Base-by-base conservation (phyloP, 2,888 invertebrate species). In the Reticulitermes lucifugus region DNA sequence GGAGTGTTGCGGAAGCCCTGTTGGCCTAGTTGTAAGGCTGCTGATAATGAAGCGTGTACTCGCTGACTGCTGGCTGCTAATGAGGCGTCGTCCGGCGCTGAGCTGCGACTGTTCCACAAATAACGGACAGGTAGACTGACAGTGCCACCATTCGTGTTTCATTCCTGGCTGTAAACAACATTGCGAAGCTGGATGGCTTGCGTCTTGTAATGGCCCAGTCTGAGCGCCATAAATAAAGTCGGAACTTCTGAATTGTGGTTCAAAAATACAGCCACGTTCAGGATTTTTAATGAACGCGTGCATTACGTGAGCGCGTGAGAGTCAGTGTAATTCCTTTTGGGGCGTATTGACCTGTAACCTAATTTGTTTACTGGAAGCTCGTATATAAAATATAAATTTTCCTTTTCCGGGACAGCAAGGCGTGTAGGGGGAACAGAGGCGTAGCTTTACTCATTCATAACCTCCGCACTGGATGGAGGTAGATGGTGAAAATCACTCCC, bases 11-110 rank as follows among this genome's bases (percentile, higher is more conserved):
- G 12, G 7, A 10, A n/a, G 65, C 3, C 25, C 25, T 25, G 9
- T 25, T 77, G 77, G 46, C 77, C 77, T n/a, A 77, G 77, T 77
- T 77, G 29, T 77, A 77, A 77, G 46, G n/a, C 25, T n/a, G 18
- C 21, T 46, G 51, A 51, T 77, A 77, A 77, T 77, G 46, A 77
- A 43, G 77, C 77, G 41, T 77, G 18, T 46, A 46, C 51, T 2
- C 46, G 77, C 46, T 46, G 77, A 77, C 77, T 77, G 77, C 77
- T 77, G 41, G 46, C 46, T 46, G 41, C 22, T 77, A 77, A 77
- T 77, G 77, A 77, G 77, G 77, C 77, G 51, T 77, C 73, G n/a
- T n/a, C 70, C 70, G 4, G 25, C 14, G 9, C 25, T 70, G 22
- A 41, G 73, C 73, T 73, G 73, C 73, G 9, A 73, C 14, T 73